Evolutionary conservation across 2,888 invertebrate genomes (phyloP).

Genomic region (Allygus modestus): DNA sequence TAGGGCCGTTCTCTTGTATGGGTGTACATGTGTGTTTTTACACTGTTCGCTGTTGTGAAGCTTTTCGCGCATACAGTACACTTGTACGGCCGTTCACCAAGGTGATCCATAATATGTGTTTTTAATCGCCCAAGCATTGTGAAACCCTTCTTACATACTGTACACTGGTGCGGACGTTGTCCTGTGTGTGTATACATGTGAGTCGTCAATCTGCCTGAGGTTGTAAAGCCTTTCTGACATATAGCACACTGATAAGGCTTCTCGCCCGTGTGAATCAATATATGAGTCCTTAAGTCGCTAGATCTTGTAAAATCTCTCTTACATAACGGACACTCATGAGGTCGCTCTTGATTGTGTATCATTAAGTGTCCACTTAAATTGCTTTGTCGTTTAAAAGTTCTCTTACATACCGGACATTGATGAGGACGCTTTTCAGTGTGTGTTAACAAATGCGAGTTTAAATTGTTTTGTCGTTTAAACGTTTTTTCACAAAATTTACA

Average conservation of each 20-base stretch:
- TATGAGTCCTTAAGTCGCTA: background rate
- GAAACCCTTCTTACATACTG: background rate
- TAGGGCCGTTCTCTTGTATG: too few relatives aligned
- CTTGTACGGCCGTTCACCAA: background rate
- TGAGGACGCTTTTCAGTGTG: background rate
- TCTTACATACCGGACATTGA: background rate
- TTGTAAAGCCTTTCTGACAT: background rate
- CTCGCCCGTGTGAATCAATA: background rate
- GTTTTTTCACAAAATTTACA: background rate
- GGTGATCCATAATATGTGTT: background rate
- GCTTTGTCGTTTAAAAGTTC: background rate
- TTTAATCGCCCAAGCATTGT: background rate
- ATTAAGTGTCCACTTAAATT: background rate
- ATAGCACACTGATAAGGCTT: background rate
- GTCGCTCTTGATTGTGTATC: background rate
- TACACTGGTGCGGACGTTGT: background rate
- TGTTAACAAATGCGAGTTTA: background rate
- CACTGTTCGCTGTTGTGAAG: too few relatives aligned
- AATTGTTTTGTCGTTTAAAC: background rate
- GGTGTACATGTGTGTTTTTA: too few relatives aligned
- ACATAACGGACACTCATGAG: background rate
- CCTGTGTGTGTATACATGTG: background rate
- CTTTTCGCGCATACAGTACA: background rate
- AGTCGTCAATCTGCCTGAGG: background rate
- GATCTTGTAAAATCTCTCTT: background rate